Conservation (phyloP, 2,113 vertebrate genomes). For the Ibidorhyncha struthersii region DNA sequence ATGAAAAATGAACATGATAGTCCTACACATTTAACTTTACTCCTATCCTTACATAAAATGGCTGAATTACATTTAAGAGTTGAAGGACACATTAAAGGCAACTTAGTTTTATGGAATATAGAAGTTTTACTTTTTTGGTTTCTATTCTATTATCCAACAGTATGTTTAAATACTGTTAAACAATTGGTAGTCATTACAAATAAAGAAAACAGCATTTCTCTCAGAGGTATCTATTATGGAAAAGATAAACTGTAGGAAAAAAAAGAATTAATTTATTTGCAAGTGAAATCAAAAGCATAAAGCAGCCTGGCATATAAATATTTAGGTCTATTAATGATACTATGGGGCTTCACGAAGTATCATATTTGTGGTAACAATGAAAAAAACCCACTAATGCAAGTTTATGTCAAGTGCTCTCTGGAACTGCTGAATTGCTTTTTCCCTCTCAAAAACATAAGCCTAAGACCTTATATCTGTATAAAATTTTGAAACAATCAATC, state of each 20-base stretch:
- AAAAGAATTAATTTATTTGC: background rate
- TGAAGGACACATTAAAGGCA: background rate
- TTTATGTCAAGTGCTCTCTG: background rate
- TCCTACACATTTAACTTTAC: background rate
- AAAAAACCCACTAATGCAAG: background rate
- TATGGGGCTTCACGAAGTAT: background rate
- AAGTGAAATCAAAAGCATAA: background rate
- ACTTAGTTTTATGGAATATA: background rate
- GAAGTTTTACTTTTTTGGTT: background rate
- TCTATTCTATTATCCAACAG: background rate
- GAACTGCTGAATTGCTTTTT: conserved; percentile 1
- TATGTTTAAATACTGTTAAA: background rate
- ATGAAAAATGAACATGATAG: background rate
- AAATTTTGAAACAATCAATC: conserved; percentile 47
- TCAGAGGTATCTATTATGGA: background rate
- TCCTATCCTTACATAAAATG: background rate
- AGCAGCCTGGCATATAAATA: background rate
- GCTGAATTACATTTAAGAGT: background rate
- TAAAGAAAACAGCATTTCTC: background rate
- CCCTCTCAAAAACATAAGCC: background rate
- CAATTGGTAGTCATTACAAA: background rate
- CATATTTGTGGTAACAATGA: background rate
- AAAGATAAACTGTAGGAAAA: background rate
- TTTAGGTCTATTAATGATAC: background rate
- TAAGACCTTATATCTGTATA: background rate